Percentiles rank a stretch among this genome's conserved stretches.
Conservation (phyloP, 2,113 vertebrate species). For the Dromas ardeola region DNA sequence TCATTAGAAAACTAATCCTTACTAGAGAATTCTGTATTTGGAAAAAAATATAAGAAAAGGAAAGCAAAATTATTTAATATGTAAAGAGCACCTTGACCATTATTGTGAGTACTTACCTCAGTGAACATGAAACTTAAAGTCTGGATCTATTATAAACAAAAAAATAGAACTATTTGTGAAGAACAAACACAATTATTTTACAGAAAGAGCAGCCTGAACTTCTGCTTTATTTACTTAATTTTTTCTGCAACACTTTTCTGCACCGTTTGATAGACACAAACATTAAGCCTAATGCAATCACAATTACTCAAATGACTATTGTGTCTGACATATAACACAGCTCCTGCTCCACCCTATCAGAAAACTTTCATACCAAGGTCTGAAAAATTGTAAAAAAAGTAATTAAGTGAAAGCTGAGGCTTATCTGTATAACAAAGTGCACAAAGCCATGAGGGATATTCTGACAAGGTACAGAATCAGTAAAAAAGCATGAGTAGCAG, state of each 20-base stretch:
- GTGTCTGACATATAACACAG: background rate
- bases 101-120: background rate
- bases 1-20: background rate
- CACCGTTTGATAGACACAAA: background rate
- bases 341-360: background rate
- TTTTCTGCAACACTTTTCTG: background rate
- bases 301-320: background rate
- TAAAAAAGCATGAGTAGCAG: background rate
- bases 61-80: background rate
- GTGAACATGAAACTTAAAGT: background rate
- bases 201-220: constrained; percentile 16
- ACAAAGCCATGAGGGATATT: background rate
- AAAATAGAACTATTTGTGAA: background rate
- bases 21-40: background rate
- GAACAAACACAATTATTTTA: constrained; percentile 5
- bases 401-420: background rate
- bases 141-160: background rate
- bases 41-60: background rate
- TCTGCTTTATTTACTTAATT: background rate
- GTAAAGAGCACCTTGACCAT: background rate
- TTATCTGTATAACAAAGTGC: background rate
- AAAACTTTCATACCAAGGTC: background rate
- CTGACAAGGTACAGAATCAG: background rate
- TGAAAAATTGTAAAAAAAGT: background rate
- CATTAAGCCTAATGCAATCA: background rate